Evolutionary conservation across 2,888 invertebrate genomes (phyloP).

Genomic region (Gisinianus flammeolus): DNA sequence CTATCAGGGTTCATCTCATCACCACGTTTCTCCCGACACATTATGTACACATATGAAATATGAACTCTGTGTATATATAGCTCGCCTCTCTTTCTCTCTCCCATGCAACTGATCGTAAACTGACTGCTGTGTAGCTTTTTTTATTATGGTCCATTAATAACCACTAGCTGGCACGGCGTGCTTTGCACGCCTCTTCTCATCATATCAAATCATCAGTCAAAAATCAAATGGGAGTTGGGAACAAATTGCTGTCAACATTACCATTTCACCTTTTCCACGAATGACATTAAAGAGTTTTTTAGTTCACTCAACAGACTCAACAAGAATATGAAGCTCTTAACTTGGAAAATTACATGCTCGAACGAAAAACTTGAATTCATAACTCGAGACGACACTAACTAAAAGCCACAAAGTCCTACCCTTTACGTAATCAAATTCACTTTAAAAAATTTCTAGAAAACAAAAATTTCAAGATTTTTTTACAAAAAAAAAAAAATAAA

Average conservation of each 20-base stretch:
- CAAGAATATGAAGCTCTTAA: neutral
- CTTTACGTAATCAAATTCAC: no score
- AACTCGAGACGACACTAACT: no score
- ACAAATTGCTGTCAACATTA: neutral
- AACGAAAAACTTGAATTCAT: no score
- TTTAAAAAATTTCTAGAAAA: no score
- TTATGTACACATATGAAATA: neutral
- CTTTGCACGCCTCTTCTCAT: conserved; percentile 25
- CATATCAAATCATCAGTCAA: conserved; percentile 27
- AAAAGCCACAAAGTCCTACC: no score
- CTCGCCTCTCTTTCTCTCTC: no score
- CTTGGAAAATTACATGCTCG: no score
- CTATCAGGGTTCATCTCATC: neutral
- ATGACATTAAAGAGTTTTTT: neutral
- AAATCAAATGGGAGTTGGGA: neutral
- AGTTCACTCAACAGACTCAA: conserved; percentile 8
- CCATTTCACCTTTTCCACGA: neutral
- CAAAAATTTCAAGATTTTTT: no score
- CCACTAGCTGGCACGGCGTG: conserved; percentile 26
- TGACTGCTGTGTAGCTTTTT: conserved; percentile 31
- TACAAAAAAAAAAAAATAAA: no score
- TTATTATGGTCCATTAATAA: conserved; percentile 36
- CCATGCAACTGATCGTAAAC: neutral
- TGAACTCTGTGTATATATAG: neutral
- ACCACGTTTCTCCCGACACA: neutral